phyloP scores from a whole-genome alignment of 2,888 invertebrate genomes.

The Drosophila mulleri region DNA sequence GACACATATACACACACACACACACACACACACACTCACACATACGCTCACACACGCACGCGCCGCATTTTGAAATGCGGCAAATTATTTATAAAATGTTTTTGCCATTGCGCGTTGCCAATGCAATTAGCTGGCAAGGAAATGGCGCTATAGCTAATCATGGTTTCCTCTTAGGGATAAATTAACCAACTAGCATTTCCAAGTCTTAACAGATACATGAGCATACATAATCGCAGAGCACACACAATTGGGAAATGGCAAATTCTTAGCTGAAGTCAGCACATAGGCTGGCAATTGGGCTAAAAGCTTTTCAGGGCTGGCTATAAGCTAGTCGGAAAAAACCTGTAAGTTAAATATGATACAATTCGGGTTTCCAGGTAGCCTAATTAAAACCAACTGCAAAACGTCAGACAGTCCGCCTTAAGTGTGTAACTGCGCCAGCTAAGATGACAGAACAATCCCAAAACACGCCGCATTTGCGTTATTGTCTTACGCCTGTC shows the following conservation, averaged over 20 bases:
- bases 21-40: background rate
- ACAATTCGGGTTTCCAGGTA: background rate
- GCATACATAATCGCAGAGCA: background rate
- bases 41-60: background rate
- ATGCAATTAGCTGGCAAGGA: conserved; percentile 72
- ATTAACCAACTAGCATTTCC: conserved; percentile 52
- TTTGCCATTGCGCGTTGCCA: conserved; percentile 42
- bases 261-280: conserved; percentile 9
- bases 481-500: conserved; percentile 31
- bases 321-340: background rate
- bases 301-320: conserved; percentile 28
- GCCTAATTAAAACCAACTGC: conserved; percentile 6
- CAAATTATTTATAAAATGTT: conserved; percentile 70
- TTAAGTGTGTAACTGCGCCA: background rate
- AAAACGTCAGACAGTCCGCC: conserved; percentile 13
- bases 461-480: conserved; percentile 15
- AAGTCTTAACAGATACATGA: background rate
- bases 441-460: background rate
- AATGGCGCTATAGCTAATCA: conserved; percentile 66
- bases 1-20: conserved; percentile 11
- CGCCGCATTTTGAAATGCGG: conserved; percentile 54
- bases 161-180: conserved; percentile 56
- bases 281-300: conserved; percentile 9
- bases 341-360: conserved; percentile 2
- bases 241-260: conserved; percentile 22